These are phyloP conservation scores for Xenopus borealis DNA, from an alignment of 2,113 vertebrate species.

Conservation along the genomic window DNA sequence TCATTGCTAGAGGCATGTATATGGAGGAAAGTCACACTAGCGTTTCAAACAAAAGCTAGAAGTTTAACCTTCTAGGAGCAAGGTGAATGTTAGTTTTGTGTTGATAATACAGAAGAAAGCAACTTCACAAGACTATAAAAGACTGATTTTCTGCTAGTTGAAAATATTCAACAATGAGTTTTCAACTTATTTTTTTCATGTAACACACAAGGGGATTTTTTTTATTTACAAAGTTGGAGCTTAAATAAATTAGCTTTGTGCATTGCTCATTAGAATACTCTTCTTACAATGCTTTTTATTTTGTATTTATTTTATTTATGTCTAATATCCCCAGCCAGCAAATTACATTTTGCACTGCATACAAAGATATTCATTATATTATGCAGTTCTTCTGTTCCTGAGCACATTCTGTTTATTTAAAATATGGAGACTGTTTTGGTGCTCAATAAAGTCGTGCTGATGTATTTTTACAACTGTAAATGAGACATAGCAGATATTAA, in stretches of 20 bases:
- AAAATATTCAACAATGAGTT: constrained; percentile 52
- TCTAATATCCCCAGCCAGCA: not conserved
- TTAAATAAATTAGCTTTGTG: constrained; percentile 18
- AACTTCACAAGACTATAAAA: constrained; percentile 58
- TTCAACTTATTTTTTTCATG: constrained; percentile 51
- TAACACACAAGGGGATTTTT: constrained; percentile 56
- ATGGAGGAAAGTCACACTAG: constrained; percentile 61
- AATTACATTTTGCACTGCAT: not conserved
- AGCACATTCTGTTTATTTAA: not conserved
- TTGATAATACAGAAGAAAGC: constrained; percentile 62
- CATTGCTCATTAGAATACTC: not conserved
- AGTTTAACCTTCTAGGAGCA: constrained; percentile 71
- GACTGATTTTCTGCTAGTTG: constrained; percentile 53
- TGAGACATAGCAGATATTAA: too few relatives aligned
- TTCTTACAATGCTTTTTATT: not conserved
- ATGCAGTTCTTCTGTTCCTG: not conserved
- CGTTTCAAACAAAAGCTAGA: constrained; percentile 63
- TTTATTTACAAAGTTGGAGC: constrained; percentile 47
- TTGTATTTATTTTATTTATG: not conserved
- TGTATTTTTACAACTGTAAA: too few relatives aligned
- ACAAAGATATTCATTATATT: not conserved
- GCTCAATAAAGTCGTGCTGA: too few relatives aligned
- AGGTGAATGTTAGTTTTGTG: constrained; percentile 69
- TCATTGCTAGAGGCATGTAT: constrained; percentile 59
- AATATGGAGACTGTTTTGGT: not conserved